A percentile compares a stretch with the other conserved stretches of the same genome.
Conservation (phyloP, 2,113 vertebrate species). For the Melierax canorus region DNA sequence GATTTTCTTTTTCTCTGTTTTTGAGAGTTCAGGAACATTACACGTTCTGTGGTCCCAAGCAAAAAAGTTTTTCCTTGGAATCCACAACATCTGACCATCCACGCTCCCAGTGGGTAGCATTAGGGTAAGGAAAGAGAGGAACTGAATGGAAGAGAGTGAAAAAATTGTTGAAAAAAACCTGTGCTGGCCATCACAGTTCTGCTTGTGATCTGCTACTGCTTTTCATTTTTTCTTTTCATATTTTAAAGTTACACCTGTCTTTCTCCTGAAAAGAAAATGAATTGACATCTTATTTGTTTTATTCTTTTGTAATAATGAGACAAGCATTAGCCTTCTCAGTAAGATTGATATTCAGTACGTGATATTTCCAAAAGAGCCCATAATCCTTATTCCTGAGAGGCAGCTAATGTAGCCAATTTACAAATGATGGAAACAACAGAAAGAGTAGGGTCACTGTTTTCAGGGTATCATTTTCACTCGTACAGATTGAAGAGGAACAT, state of each 20-base stretch:
- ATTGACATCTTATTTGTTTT: not conserved
- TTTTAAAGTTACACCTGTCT: not conserved
- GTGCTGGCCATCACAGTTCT: not conserved
- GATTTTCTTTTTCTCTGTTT: not conserved
- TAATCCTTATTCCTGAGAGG: not conserved
- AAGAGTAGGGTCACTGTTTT: not conserved
- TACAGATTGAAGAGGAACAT: not conserved
- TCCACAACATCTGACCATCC: not conserved
- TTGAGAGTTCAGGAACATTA: not conserved
- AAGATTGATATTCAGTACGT: not conserved
- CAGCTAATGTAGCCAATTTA: not conserved
- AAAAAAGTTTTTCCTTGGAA: not conserved
- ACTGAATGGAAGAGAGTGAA: not conserved
- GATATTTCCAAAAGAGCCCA: not conserved
- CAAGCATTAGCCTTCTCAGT: not conserved
- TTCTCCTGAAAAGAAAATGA: not conserved
- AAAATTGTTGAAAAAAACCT: not conserved
- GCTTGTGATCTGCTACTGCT: not conserved
- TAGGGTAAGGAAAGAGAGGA: not conserved
- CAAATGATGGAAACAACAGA: not conserved
- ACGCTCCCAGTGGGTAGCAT: not conserved
- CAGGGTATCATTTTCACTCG: not conserved
- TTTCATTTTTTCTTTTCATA: not conserved
- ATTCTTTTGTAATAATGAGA: not conserved
- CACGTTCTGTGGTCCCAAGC: not conserved